These are phyloP conservation scores for Caracal caracal DNA, from an alignment of 2,113 vertebrate genomes.

Conservation along the genomic window DNA sequence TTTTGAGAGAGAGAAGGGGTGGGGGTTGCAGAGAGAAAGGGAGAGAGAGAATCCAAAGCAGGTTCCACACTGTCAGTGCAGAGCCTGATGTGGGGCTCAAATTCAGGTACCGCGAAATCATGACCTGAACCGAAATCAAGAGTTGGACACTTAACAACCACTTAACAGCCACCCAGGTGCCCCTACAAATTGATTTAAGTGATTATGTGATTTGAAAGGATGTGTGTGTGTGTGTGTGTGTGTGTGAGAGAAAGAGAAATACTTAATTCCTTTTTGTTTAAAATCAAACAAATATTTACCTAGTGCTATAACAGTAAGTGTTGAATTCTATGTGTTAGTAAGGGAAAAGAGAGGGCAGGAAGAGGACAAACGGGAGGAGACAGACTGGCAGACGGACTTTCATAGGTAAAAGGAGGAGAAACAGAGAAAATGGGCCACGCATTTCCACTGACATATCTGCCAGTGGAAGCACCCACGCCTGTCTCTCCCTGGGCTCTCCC, in stretches of 20 bases:
- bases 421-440: fast-evolving
- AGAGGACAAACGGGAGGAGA: not conserved
- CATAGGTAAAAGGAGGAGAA: not conserved
- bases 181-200: not conserved
- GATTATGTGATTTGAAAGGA: constrained; percentile 5
- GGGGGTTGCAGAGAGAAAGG: no score
- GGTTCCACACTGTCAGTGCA: no score
- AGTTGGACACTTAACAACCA: no score
- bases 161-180: no score
- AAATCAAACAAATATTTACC: not conserved
- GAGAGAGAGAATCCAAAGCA: no score
- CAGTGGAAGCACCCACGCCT: not conserved
- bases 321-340: not conserved
- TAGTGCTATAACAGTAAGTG: not conserved
- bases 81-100: no score
- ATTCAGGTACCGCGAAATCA: no score
- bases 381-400: not conserved
- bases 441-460: not conserved
- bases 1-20: no score
- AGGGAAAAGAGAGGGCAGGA: not conserved
- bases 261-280: not conserved
- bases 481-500: not conserved
- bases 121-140: no score
- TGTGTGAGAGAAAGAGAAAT: not conserved
- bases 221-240: not conserved